Base-by-base conservation (phyloP, 2,797 vertebrate species). In the Peromyscus aztecus region DNA sequence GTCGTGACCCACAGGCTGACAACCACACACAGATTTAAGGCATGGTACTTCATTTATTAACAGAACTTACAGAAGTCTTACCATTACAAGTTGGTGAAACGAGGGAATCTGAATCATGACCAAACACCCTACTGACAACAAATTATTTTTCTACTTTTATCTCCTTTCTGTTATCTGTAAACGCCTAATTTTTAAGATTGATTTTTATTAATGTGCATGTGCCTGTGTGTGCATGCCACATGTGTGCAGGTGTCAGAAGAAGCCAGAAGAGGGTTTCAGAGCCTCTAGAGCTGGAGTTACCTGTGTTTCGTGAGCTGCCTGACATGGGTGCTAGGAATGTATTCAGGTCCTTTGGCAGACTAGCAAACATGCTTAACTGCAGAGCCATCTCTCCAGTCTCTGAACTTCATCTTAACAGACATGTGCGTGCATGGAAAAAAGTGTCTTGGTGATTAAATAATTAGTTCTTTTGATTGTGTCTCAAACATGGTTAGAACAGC, bases 111-210 rank as follows among this genome's bases (percentile, higher is more conserved):
- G 61, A 95, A 73, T 87, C 40, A 84, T 69, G n/a, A 95, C 27
- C 10, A 85, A 34, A 55, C 92, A 75, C 23, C 57, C 63, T n/a
- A 61, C 40, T 37, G 29, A 59, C 29, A 73, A 63, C 46, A 88
- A 83, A 85, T 75, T 73, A 65, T 55, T 92, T 93, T 93, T 86
- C 78, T 86, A 31, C 67, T 73, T 73, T 57, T 52, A 82, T 93
- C 12, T 84, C 2, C 34, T 94, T 92, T 87, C 52, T 78, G 5
- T 57, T 73, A 83, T 91, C 89, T 94, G 13, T 43, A 73, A 86
- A 63, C 14, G 84, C 65, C 75, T 80, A 40, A 46, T 59, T 86
- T 85, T 86, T 49, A 67, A 34, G 31, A 27, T 86, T 67, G 23
- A 24, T 69, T 52, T 86, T 67, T 67, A 67, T 67, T 3, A n/a